Base-by-base conservation (phyloP, 2,888 invertebrate species). In the Nysson spinosus region DNA sequence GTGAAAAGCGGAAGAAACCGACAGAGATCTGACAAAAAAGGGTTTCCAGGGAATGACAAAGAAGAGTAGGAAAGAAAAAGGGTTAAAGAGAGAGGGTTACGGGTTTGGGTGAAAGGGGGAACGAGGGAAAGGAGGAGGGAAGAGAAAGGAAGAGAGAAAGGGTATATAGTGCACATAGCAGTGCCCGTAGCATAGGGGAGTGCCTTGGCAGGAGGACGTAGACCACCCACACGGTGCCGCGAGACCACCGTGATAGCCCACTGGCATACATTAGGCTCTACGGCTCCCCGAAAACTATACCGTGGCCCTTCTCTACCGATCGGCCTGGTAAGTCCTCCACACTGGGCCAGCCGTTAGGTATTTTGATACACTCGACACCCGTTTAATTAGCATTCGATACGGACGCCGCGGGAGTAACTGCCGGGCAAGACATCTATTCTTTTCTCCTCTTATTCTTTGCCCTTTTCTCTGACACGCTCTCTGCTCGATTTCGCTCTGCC, bases 211-310 rank as follows among this genome's bases (percentile, higher is more conserved):
- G 81, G 85, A 85, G 84, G 84, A 85, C 84, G 84, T 77, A 84
- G 87, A 87, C 87, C 87, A 87, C 87, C 87, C 87, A 86, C 87
- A 85, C 85, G 82, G 85, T 78, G 78, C 81, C 81, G 84, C 80
- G 85, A 74, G 87, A 87, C 87, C 87, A 87, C 87, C 87, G 85
- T 86, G 85, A 82, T 85, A 85, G 87, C 83, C 85, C 83, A 83
- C 85, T 86, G 85, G 87, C 87, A 87, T 86, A 87, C 85, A 87
- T 87, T 87, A 87, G 85, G 85, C 83, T 80, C 77, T 74, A 78
- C 78, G 81, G 81, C 80, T 81, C 81, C 81, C 82, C 82, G 78
- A 82, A 82, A 83, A 82, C 82, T 81, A 83, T 82, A 81, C 79
- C 80, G 73, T 60, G 60, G 68, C 64, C 73, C 61, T 62, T 55